These are phyloP conservation scores for Ceratitis capitata DNA, from an alignment of 1,140 invertebrate genomes.

Conservation along the genomic window DNA sequence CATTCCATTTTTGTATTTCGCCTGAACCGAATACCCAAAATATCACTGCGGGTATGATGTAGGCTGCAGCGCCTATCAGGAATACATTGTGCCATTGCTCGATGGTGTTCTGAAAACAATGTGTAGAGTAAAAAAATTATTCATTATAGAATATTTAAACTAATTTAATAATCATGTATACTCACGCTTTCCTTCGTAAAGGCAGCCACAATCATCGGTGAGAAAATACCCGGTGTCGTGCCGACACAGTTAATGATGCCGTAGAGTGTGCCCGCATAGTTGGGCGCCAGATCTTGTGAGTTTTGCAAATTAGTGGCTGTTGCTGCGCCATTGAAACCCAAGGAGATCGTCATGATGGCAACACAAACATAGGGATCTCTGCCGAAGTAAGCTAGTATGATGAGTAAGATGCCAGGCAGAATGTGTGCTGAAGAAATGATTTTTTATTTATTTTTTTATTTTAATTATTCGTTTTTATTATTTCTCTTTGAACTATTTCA, in stretches of 20 bases:
- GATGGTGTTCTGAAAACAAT: conserved; percentile 73
- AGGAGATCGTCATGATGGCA: conserved; percentile 75
- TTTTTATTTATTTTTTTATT: too few relatives aligned
- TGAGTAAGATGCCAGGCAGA: conserved; percentile 74
- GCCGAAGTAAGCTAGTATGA: conserved; percentile 74
- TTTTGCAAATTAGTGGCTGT: conserved; percentile 85
- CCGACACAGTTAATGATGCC: conserved; percentile 80
- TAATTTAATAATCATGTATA: conserved; percentile 16
- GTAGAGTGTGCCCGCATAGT: conserved; percentile 81
- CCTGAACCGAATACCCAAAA: conserved; percentile 76
- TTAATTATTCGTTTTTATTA: background rate
- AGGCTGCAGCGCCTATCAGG: conserved; percentile 76
- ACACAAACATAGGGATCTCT: conserved; percentile 73
- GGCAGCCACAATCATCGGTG: conserved; percentile 75
- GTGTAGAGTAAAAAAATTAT: background rate
- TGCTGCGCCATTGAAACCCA: conserved; percentile 84
- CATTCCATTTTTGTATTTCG: conserved; percentile 75
- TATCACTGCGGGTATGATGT: conserved; percentile 74
- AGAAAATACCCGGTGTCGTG: conserved; percentile 78
- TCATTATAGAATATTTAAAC: conserved; percentile 49
- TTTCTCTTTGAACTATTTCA: background rate
- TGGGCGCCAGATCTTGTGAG: conserved; percentile 75
- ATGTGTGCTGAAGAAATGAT: conserved; percentile 70
- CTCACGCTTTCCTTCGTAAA: conserved; percentile 74
- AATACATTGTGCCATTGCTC: conserved; percentile 83